phyloP scores from a whole-genome alignment of 2,113 vertebrate species.

The Rhinichthys klamathensis region DNA sequence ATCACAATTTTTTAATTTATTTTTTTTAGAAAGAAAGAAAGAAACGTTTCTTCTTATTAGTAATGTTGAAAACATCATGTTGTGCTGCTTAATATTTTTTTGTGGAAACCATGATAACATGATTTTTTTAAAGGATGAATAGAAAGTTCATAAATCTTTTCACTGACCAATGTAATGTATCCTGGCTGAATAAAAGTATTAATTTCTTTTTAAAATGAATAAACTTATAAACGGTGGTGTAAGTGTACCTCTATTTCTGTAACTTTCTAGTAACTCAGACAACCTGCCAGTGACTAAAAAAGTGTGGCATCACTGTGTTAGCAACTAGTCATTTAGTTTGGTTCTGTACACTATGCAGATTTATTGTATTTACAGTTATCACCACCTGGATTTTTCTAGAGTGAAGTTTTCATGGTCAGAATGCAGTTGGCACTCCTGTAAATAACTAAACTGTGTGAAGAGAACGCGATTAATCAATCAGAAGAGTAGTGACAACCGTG shows the following conservation, averaged over 20 bases:
- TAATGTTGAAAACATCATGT: no score
- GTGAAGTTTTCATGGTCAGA: background rate
- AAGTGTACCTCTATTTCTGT: background rate
- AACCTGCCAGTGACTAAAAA: background rate
- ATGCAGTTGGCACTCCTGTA: background rate
- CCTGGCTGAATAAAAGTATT: no score
- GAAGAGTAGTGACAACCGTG: background rate
- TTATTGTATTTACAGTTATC: background rate
- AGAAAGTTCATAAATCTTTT: no score
- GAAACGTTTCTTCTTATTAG: no score
- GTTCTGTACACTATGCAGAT: background rate
- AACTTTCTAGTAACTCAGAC: background rate
- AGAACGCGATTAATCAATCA: background rate
- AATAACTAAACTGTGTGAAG: background rate
- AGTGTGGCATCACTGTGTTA: background rate
- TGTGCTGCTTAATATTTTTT: no score
- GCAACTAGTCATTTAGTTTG: background rate
- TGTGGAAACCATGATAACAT: no score
- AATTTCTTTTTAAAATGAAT: no score
- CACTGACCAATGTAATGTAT: no score
- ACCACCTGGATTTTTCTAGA: background rate
- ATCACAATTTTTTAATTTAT: no score
- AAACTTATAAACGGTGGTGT: no score
- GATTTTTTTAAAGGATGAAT: no score
- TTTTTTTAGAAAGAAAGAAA: no score